Base-by-base conservation (phyloP, 2,113 vertebrate species). In the Nanorana parkeri region DNA sequence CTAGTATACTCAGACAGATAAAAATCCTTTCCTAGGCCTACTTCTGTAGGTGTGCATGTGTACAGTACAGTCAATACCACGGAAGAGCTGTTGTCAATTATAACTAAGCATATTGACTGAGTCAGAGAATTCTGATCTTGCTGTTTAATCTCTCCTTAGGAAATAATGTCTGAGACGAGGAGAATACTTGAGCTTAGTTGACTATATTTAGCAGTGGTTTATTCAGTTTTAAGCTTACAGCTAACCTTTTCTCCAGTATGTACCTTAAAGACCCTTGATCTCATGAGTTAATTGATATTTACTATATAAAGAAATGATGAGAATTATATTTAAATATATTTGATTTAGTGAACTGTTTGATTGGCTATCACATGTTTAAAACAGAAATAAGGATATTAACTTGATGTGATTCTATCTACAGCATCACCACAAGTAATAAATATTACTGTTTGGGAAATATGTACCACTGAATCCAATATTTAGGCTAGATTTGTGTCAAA, bases 201-300 rank as follows among this genome's bases (percentile, higher is more conserved):
- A 32, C 68, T 81, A 81, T 74, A 81, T 81, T 74, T 81, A 81
- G 79, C 21, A 64, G 23, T 66, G 69, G 26, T 66, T 81, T 66
- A 74, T 81, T 63, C 47, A 66, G 69, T 65, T 81, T 74, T 73
- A 21, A 32, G 51, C 61, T 74, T 81, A 81, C 47, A 26, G 10
- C n/a, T 73, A 74, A 65, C 68, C 60, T 55, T 63, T 72, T 17
- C 7, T 55, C 4, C 41, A 74, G 55, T 41, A 66, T 73, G 17
- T 21, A 36, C 58, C 51, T 17, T 80, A 80, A 71, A 72, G n/a
- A 17, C 47, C 36, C 55, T 65, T 81, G 73, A 64, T 81, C 58
- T 36, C 17, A 52, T 52, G 29, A 29, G 78, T 72, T 80, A 64
- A 80, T 58, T 63, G 55, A 61, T 23, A 71, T 69, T 74, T 74